Percentiles rank a stretch among this genome's conserved stretches.
These are phyloP conservation scores for Champsocephalus gunnari DNA, from an alignment of 2,797 vertebrate genomes.

Conservation along the genomic window DNA sequence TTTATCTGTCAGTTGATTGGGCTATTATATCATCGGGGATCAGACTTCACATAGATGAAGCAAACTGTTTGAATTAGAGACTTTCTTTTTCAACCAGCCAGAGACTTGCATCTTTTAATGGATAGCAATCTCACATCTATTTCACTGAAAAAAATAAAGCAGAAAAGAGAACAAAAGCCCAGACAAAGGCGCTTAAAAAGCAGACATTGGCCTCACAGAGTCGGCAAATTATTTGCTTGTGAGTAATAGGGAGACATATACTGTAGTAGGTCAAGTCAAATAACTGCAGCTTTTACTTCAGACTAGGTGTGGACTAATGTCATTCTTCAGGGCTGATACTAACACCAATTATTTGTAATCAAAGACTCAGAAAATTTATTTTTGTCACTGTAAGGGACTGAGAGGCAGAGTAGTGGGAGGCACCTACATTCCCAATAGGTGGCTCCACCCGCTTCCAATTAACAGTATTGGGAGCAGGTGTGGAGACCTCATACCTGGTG, in stretches of 20 bases:
- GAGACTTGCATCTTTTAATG: slow-evolving; percentile 29
- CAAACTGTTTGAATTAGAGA: slow-evolving; percentile 31
- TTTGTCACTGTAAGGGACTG: no score
- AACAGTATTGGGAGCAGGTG: no score
- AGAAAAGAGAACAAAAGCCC: slow-evolving; percentile 13
- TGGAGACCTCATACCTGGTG: no score
- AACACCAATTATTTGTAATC: no score
- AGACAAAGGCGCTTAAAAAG: slow-evolving; percentile 21
- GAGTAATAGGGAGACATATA: slow-evolving; percentile 16
- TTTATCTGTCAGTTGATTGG: slow-evolving; percentile 21
- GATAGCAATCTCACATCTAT: slow-evolving; percentile 34
- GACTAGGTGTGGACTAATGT: no score
- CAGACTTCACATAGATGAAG: slow-evolving; percentile 28
- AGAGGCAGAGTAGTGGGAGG: no score
- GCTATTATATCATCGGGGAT: slow-evolving; percentile 17
- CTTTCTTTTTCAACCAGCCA: background rate
- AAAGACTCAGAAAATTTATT: no score
- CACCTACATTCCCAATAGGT: no score
- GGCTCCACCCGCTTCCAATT: no score
- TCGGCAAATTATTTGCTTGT: background rate
- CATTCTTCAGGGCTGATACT: no score
- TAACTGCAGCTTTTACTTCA: slow-evolving; percentile 15
- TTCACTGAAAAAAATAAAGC: slow-evolving; percentile 25
- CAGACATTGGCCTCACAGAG: slow-evolving; percentile 36
- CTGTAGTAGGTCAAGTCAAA: slow-evolving; percentile 9